These are phyloP conservation scores for Colletes collaris DNA, from an alignment of 2,888 invertebrate genomes.

Conservation along the genomic window DNA sequence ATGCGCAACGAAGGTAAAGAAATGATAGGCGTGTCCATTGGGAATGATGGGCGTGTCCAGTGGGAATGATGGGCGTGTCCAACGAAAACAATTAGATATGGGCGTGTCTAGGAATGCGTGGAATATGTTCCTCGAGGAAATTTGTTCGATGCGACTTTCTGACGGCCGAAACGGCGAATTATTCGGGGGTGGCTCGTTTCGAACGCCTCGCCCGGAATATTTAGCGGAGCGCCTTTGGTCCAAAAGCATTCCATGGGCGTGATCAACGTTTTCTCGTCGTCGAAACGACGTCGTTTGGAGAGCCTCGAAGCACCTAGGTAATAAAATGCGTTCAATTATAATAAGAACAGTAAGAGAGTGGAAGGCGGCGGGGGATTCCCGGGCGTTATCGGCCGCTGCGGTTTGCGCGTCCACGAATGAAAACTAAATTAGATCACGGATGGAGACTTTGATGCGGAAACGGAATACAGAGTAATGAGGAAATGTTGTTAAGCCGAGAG, in stretches of 20 bases:
- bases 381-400: background rate
- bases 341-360: background rate
- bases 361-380: background rate
- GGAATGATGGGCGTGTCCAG: no score
- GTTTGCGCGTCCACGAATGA: slow-evolving; percentile 10
- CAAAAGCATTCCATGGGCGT: no score
- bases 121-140: no score
- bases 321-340: slow-evolving; percentile 10
- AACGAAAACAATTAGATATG: no score
- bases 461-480: slow-evolving; percentile 27
- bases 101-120: no score
- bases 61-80: no score
- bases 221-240: background rate
- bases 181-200: no score
- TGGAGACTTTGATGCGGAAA: slow-evolving; percentile 26
- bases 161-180: no score
- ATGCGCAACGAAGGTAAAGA: no score
- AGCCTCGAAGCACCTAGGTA: background rate
- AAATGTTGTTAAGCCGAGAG: slow-evolving; percentile 31
- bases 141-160: no score
- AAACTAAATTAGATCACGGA: slow-evolving; percentile 22
- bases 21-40: no score
- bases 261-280: background rate
- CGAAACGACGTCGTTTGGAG: background rate
- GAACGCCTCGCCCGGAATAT: no score